Evolutionary conservation across 2,888 invertebrate genomes (phyloP).

Genomic region (Chrysodeixis includens): DNA sequence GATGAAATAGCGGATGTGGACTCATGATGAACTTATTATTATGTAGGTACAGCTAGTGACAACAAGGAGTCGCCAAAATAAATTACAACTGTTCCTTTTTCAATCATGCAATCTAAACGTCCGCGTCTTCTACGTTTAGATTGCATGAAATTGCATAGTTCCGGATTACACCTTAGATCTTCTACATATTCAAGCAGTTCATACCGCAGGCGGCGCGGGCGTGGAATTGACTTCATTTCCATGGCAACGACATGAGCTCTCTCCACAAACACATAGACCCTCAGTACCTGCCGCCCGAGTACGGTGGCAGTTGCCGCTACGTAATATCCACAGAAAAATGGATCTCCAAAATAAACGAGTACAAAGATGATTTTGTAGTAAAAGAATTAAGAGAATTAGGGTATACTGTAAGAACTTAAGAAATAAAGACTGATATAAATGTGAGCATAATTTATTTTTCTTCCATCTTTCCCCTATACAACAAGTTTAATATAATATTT

Average conservation of each 20-base stretch:
- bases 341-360: constrained; percentile 87
- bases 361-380: constrained; percentile 86
- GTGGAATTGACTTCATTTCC: constrained; percentile 86
- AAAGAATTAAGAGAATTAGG: constrained; percentile 91
- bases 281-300: constrained; percentile 77
- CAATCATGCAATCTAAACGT: too few relatives aligned
- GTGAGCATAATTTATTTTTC: background rate
- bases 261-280: constrained; percentile 80
- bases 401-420: constrained; percentile 72
- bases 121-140: too few relatives aligned
- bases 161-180: too few relatives aligned
- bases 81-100: too few relatives aligned
- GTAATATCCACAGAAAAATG: constrained; percentile 90
- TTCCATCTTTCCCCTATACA: background rate
- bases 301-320: constrained; percentile 85
- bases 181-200: constrained; percentile 93
- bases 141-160: too few relatives aligned
- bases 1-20: constrained; percentile 74
- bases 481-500: background rate
- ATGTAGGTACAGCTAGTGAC: too few relatives aligned
- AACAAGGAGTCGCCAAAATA: too few relatives aligned
- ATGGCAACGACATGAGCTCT: constrained; percentile 78
- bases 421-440: constrained; percentile 7
- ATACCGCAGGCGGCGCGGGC: constrained; percentile 91
- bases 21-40: too few relatives aligned